Conservation (phyloP, 1,140 invertebrate species). For the Arctopsyche grandis region DNA sequence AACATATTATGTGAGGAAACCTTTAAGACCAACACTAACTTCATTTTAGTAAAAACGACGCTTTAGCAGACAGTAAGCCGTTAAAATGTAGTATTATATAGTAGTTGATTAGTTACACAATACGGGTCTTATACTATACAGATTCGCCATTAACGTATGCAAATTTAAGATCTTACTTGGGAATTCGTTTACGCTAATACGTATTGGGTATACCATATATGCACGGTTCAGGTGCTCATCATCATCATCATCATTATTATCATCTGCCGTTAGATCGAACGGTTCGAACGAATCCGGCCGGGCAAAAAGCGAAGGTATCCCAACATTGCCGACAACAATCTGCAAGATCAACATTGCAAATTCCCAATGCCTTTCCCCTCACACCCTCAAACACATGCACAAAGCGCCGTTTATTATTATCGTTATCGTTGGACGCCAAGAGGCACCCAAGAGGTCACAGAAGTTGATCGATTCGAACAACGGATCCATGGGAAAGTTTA, state of each 20-base stretch:
- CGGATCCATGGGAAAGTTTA: slow-evolving; percentile 1
- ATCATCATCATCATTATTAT: not conserved
- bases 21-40: too few species aligned
- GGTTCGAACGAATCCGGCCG: slow-evolving; percentile 3
- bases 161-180: too few species aligned
- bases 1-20: too few species aligned
- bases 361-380: not conserved
- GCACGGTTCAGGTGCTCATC: too few species aligned
- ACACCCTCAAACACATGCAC: not conserved
- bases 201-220: too few species aligned
- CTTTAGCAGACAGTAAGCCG: too few species aligned
- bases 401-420: slow-evolving; percentile 24
- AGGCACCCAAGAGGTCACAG: slow-evolving; percentile 28
- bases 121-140: too few species aligned
- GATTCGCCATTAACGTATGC: too few species aligned
- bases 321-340: not conserved
- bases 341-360: slow-evolving; percentile 14
- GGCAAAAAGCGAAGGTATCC: not conserved
- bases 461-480: slow-evolving; percentile 32
- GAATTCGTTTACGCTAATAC: too few species aligned
- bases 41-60: too few species aligned
- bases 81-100: too few species aligned
- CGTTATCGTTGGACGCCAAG: slow-evolving; percentile 3
- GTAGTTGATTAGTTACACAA: too few species aligned
- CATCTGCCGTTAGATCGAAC: slow-evolving; percentile 16